Evolutionary conservation across 2,113 vertebrate genomes (phyloP).

Genomic region (Phoxinus phoxinus): DNA sequence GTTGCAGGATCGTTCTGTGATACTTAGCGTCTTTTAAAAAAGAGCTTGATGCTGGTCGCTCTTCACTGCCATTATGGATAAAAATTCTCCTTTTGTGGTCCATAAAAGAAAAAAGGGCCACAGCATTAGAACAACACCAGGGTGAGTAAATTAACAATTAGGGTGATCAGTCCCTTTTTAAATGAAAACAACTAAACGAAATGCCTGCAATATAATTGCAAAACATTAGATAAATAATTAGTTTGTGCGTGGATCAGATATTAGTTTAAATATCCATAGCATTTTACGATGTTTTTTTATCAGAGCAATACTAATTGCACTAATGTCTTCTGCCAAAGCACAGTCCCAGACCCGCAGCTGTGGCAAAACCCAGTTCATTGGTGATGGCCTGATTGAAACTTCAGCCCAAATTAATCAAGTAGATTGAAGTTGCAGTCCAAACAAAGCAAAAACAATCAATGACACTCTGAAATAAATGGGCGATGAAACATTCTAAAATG

Average conservation of each 20-base stretch:
- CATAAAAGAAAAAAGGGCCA: too few species aligned
- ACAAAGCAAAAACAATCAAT: constrained; percentile 23
- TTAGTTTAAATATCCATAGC: not conserved
- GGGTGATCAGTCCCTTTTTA: too few species aligned
- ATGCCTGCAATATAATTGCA: not conserved
- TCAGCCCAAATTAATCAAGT: constrained; percentile 11
- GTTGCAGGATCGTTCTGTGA: too few species aligned
- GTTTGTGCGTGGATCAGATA: not conserved
- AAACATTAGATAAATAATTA: constrained; percentile 6
- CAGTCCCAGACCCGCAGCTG: not conserved
- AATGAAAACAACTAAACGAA: not conserved
- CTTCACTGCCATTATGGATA: too few species aligned
- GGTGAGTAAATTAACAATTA: too few species aligned
- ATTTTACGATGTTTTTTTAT: not conserved
- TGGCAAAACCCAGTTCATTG: constrained; percentile 13
- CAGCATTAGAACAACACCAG: too few species aligned
- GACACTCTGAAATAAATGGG: constrained; percentile 13
- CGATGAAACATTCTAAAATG: constrained; percentile 22
- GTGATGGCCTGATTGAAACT: not conserved
- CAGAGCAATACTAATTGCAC: constrained; percentile 3
- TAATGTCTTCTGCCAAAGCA: constrained; percentile 4
- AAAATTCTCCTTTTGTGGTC: too few species aligned
- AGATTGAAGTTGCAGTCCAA: constrained; percentile 15
- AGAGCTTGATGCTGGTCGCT: too few species aligned
- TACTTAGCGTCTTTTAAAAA: too few species aligned